phyloP scores from a whole-genome alignment of 35 echinoderm and acorn worm species.

The Lytechinus variegatus region DNA sequence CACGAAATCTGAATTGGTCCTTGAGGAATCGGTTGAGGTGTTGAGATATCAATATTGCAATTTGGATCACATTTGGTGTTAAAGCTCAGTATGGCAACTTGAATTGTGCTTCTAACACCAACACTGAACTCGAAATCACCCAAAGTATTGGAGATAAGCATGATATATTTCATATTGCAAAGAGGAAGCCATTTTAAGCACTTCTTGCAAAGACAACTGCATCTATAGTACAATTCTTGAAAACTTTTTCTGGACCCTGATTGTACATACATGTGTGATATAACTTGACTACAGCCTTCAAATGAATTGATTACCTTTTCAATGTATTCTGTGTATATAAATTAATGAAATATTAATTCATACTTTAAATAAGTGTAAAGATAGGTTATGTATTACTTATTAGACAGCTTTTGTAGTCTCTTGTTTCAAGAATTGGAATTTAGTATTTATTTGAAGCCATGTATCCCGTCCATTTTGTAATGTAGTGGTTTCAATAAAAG shows the following conservation, averaged over 20 bases:
- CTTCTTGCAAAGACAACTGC: background rate
- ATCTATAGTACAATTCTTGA: background rate
- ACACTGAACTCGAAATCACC: too few species aligned
- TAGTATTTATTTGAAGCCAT: background rate
- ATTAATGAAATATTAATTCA: background rate
- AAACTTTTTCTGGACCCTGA: background rate
- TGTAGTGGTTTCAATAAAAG: background rate
- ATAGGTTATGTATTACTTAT: background rate
- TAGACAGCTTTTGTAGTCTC: background rate
- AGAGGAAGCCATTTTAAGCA: background rate
- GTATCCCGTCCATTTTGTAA: background rate
- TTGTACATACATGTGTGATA: background rate
- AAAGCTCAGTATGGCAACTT: too few species aligned
- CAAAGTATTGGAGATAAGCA: too few species aligned
- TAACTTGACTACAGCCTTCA: background rate
- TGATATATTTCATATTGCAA: too few species aligned
- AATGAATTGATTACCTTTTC: background rate
- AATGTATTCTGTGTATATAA: background rate
- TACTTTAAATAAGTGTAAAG: background rate
- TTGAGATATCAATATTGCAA: too few species aligned
- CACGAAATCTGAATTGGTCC: too few species aligned
- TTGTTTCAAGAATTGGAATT: background rate
- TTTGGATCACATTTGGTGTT: too few species aligned
- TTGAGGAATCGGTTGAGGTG: too few species aligned
- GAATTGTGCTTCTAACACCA: too few species aligned